Conservation (phyloP, 2,797 vertebrate species). For the Sphaeramia orbicularis region DNA sequence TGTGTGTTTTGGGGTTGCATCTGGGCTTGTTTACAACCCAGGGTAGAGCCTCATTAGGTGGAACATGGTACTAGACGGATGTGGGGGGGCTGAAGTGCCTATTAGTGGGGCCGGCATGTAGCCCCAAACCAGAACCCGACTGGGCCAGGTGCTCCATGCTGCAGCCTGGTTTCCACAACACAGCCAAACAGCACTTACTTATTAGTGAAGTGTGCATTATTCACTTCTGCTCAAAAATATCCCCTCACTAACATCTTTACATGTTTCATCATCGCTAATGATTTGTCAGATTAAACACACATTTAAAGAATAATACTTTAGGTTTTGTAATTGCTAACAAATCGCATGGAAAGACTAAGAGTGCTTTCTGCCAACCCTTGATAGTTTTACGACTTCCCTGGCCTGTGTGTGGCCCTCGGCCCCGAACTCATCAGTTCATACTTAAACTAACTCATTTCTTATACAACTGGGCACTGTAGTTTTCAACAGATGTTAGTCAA, state of each 20-base stretch:
- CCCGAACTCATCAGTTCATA: not conserved
- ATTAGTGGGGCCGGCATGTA: constrained; percentile 77
- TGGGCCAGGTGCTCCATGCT: constrained; percentile 72
- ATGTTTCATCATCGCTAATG: constrained; percentile 10
- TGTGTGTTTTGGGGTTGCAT: constrained; percentile 85
- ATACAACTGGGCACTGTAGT: not conserved
- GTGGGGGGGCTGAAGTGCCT: constrained; percentile 68
- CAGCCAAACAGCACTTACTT: constrained; percentile 47
- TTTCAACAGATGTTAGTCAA: constrained; percentile 9
- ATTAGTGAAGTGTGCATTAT: constrained; percentile 40
- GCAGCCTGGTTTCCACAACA: constrained; percentile 61
- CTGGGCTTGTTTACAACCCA: constrained; percentile 84
- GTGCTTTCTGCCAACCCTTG: not conserved
- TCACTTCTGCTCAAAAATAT: constrained; percentile 9
- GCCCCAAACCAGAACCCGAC: constrained; percentile 79
- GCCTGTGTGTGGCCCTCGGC: not conserved
- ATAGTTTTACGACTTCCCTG: not conserved
- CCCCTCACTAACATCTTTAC: not conserved
- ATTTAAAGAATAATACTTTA: constrained; percentile 5
- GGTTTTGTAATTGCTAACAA: constrained; percentile 4
- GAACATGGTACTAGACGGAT: constrained; percentile 71
- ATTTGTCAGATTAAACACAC: constrained; percentile 3
- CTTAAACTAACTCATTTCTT: constrained; percentile 2
- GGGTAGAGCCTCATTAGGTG: constrained; percentile 81
- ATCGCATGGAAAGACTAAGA: constrained; percentile 11